Conservation (phyloP, 2,797 vertebrate genomes). For the Diplodus puntazzo region DNA sequence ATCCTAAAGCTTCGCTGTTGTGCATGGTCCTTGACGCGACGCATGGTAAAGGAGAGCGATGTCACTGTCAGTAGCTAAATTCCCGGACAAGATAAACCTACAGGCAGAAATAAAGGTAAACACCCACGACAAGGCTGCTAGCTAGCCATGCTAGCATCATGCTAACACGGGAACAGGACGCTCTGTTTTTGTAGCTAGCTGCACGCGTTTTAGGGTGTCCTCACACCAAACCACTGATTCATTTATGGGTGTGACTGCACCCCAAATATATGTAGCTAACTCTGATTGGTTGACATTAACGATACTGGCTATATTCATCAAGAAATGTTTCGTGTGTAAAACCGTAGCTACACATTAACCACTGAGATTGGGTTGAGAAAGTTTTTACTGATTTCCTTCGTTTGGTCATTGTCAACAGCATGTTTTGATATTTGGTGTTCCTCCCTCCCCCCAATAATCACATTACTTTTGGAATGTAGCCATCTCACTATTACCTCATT, state of each 20-base stretch:
- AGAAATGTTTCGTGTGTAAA: background rate
- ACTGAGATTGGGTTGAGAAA: background rate
- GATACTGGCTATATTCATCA: fast-evolving
- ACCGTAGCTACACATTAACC: background rate
- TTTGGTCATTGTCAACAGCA: background rate
- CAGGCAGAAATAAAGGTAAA: conserved; percentile 78
- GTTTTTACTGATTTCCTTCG: background rate
- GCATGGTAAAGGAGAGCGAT: conserved; percentile 52
- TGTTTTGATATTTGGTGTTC: background rate
- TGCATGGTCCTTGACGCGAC: conserved; percentile 10
- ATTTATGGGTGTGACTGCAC: background rate
- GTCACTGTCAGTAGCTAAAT: conserved; percentile 49
- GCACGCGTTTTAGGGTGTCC: conserved; percentile 12
- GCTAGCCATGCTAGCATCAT: conserved; percentile 58
- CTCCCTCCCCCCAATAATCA: too few species aligned
- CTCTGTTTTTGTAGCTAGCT: conserved; percentile 47
- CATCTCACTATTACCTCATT: fast-evolving
- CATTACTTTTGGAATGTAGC: fast-evolving
- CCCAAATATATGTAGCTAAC: background rate
- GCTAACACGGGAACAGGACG: conserved; percentile 57
- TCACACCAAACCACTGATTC: background rate
- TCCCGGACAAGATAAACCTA: conserved; percentile 48
- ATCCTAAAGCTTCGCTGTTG: background rate
- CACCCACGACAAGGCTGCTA: conserved; percentile 46
- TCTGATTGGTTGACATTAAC: background rate